phyloP scores from a whole-genome alignment of 2,797 vertebrate species.

The Merluccius polli region DNA sequence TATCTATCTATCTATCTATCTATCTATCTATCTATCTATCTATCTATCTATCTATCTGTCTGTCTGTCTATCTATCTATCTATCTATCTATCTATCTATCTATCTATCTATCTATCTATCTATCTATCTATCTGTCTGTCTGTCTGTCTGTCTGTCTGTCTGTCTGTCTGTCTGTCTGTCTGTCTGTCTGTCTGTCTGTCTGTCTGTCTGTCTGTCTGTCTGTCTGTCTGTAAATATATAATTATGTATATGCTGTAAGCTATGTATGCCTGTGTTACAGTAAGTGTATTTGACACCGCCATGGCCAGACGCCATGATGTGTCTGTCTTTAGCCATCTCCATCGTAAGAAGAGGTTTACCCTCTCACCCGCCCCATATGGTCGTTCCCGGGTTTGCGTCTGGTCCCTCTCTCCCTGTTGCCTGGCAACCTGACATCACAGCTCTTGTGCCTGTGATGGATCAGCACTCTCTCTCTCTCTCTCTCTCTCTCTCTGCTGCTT shows the following conservation, averaged over 20 bases:
- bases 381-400: background rate
- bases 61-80: background rate
- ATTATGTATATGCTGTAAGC: too few species aligned
- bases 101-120: background rate
- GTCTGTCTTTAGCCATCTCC: background rate
- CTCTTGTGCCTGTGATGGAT: slow-evolving; percentile 64
- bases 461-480: slow-evolving; percentile 39
- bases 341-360: background rate
- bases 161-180: too few species aligned
- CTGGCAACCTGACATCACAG: slow-evolving; percentile 71
- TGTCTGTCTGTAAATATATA: too few species aligned
- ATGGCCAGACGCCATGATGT: too few species aligned
- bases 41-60: background rate
- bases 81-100: background rate
- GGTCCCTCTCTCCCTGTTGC: slow-evolving; percentile 57
- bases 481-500: slow-evolving; percentile 32
- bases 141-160: too few species aligned
- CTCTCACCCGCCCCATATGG: background rate
- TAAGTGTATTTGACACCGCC: too few species aligned
- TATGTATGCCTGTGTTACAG: too few species aligned
- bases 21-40: too few species aligned
- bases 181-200: too few species aligned
- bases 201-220: too few species aligned
- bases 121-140: too few species aligned
- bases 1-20: background rate